Conservation (phyloP, 2,113 vertebrate genomes). For the Myodes glareolus region DNA sequence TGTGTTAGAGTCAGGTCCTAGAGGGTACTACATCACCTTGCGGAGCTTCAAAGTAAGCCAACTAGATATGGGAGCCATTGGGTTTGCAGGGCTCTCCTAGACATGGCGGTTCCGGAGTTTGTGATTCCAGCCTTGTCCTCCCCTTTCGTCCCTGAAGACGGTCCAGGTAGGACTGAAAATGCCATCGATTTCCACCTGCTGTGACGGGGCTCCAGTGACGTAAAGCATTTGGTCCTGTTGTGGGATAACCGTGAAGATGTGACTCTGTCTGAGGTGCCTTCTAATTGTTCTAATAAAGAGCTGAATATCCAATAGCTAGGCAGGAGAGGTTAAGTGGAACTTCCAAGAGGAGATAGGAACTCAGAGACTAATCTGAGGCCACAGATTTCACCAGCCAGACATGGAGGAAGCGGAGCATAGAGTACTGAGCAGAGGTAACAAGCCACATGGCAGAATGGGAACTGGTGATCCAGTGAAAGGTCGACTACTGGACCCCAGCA, state of each 20-base stretch:
- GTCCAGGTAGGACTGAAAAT: background rate
- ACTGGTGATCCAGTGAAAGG: background rate
- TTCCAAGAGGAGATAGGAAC: background rate
- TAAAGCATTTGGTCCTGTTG: background rate
- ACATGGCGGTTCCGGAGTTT: background rate
- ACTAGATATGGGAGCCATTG: background rate
- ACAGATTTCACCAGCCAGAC: background rate
- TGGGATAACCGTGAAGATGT: background rate
- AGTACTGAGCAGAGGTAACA: background rate
- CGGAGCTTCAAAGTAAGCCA: conserved; percentile 41
- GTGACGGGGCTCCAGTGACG: background rate
- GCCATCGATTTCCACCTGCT: background rate
- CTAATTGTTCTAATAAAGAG: background rate
- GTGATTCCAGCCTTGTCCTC: background rate
- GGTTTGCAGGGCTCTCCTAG: background rate
- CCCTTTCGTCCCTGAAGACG: background rate
- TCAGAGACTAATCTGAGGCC: background rate
- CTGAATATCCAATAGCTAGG: background rate
- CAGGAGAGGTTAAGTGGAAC: background rate
- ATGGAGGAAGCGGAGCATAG: background rate
- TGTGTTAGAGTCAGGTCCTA: background rate
- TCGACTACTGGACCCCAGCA: background rate
- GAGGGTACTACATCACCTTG: background rate
- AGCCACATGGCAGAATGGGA: background rate
- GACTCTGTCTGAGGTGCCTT: background rate